Conservation (phyloP, 2,797 vertebrate genomes). For the Argyrosomus regius region DNA sequence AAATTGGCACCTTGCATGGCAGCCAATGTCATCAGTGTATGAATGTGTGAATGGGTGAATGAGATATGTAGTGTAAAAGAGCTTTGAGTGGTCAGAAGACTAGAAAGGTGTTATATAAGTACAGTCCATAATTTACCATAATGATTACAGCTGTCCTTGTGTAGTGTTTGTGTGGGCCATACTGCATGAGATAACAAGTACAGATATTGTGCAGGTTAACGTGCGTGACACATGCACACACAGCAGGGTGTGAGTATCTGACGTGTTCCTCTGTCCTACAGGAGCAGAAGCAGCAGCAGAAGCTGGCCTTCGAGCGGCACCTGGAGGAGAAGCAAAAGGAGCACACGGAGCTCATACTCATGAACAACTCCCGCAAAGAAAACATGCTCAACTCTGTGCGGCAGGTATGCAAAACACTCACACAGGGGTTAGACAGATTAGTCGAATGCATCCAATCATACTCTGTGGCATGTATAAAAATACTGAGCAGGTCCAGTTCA, state of each 20-base stretch:
- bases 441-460: too few species aligned
- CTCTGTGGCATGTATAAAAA: too few species aligned
- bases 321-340: conserved; percentile 89
- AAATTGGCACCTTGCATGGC: too few species aligned
- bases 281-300: conserved; percentile 92
- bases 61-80: too few species aligned
- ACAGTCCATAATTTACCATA: not conserved
- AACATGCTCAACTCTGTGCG: conserved; percentile 90
- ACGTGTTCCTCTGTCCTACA: conserved; percentile 55
- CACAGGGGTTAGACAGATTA: not conserved
- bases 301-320: conserved; percentile 92
- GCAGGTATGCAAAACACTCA: conserved; percentile 80
- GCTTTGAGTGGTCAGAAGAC: too few species aligned
- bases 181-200: not conserved
- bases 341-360: conserved; percentile 88
- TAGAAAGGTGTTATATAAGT: too few species aligned
- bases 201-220: not conserved
- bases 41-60: too few species aligned
- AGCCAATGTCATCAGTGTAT: too few species aligned
- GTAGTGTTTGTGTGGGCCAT: not conserved
- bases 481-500: too few species aligned
- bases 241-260: not conserved
- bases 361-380: conserved; percentile 88
- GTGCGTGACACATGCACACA: not conserved
- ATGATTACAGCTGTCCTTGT: not conserved